Percentiles rank a stretch among this genome's conserved stretches.
phyloP scores from a whole-genome alignment of 2,113 vertebrate genomes.

The Oreocharis arfaki region DNA sequence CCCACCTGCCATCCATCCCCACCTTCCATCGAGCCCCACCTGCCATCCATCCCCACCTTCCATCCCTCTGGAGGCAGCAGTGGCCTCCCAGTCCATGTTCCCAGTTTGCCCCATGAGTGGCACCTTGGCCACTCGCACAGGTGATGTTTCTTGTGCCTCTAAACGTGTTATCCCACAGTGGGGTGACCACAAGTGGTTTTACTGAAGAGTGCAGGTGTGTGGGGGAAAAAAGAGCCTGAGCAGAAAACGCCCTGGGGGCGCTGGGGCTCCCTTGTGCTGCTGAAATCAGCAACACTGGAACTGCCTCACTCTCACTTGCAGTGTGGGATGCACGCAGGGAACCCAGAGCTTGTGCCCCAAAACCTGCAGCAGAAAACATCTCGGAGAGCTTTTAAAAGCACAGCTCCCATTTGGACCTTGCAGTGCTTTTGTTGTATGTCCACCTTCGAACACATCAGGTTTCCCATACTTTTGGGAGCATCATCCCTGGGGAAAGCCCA shows the following conservation, averaged over 20 bases:
- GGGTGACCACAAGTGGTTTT: neutral
- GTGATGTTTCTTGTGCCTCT: neutral
- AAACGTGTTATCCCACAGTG: neutral
- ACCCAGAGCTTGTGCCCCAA: neutral
- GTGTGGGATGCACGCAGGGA: neutral
- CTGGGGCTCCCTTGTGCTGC: neutral
- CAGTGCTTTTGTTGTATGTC: neutral
- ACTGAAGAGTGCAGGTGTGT: neutral
- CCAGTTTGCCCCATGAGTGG: rapidly evolving
- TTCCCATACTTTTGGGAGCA: neutral
- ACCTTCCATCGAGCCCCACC: too few species aligned
- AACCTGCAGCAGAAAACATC: neutral
- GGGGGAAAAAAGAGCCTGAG: neutral
- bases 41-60: neutral
- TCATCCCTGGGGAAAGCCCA: neutral
- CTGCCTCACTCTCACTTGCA: neutral
- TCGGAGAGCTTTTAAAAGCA: neutral
- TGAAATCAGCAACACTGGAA: neutral
- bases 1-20: too few species aligned
- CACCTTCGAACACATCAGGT: too few species aligned
- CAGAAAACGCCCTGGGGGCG: neutral
- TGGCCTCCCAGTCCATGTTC: neutral
- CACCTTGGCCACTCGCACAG: rapidly evolving
- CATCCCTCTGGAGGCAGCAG: neutral
- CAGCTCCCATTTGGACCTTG: neutral